Base-by-base conservation (phyloP, 2,797 vertebrate species). In the Sebastes matsubarae region DNA sequence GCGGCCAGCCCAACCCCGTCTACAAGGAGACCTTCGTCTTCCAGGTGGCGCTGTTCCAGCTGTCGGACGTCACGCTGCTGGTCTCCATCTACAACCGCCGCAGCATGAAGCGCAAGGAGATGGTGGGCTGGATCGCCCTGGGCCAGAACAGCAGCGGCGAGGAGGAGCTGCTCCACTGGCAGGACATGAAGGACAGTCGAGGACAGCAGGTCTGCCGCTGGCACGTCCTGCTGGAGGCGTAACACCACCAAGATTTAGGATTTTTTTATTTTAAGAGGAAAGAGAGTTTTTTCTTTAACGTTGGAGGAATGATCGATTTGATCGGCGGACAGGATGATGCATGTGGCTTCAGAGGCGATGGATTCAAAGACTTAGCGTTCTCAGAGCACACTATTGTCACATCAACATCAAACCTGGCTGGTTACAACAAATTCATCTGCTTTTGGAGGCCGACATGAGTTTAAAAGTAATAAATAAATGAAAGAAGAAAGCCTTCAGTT, bases 11-110 rank as follows among this genome's bases (percentile, higher is more conserved):
- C 69, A 99, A 98, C 91, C 98, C 98, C 0, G 94, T 99, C 90
- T 99, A 97, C 94, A 99, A 99, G 95, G 98, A 99, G 93, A 99
- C 97, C 1, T 99, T 99, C 86, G 95, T 99, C 89, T 99, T 99
- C 96, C 98, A 99, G 92, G 97, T 99, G 75, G 97, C 98, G 25
- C 96, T 99, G 54, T 99, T 99, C 94, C 98, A 99, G 96, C 97
- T 99, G 72, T 98, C 97, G 0, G 98, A 99, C 0, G 98, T 99
- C 89, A 99, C 97, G 0, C 91, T 99, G 68, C 97, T 99, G 94
- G 95, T 98, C 88, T 98, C 98, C 72, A 83, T 99, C 83, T 99
- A 97, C 93, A 98, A 95, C 92, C 96, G 97, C 4, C 96, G 97
- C 79, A 96, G 96, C 92, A 97, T 99, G 97, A 99, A 99, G 91